Evolutionary conservation across 2,797 vertebrate species (phyloP).

Genomic region (Parambassis ranga): DNA sequence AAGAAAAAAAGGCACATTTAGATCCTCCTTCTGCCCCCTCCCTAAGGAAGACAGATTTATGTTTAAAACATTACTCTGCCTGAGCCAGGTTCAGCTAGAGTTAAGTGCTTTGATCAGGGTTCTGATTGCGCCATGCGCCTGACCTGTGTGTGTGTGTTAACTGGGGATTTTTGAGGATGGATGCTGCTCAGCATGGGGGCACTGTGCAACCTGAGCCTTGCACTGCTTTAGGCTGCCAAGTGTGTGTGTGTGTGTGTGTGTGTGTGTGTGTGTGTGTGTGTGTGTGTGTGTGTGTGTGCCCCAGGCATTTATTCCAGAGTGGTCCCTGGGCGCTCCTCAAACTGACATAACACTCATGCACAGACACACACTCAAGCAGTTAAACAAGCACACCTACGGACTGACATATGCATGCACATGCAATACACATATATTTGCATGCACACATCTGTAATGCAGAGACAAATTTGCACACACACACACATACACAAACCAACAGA

Average conservation of each 20-base stretch:
- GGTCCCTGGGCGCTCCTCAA: slow-evolving; percentile 61
- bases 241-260: neutral
- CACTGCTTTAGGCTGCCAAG: slow-evolving; percentile 25
- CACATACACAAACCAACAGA: slow-evolving; percentile 1
- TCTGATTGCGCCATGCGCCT: slow-evolving; percentile 25
- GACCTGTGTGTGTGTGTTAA: slow-evolving; percentile 35
- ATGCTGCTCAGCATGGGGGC: slow-evolving; percentile 38
- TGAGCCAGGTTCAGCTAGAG: slow-evolving; percentile 55
- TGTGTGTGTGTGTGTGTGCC: slow-evolving; percentile 21
- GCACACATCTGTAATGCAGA: neutral
- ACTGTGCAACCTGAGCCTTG: slow-evolving; percentile 3
- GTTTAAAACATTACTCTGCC: slow-evolving; percentile 59
- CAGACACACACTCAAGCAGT: slow-evolving; percentile 10
- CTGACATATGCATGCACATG: slow-evolving; percentile 19
- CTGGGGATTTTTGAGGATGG: slow-evolving; percentile 15
- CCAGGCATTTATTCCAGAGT: slow-evolving; percentile 60
- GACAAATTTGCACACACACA: neutral
- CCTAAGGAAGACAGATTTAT: slow-evolving; percentile 28
- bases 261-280: neutral
- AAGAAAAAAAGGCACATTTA: slow-evolving; percentile 17
- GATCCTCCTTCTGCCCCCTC: slow-evolving; percentile 3
- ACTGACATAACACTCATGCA: slow-evolving; percentile 45
- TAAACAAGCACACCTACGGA: slow-evolving; percentile 28
- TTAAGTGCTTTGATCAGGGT: slow-evolving; percentile 68
- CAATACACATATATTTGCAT: slow-evolving; percentile 3